Percentiles rank a stretch among this genome's conserved stretches.
phyloP scores from a whole-genome alignment of 2,888 invertebrate genomes.

The Mayetiola destructor region DNA sequence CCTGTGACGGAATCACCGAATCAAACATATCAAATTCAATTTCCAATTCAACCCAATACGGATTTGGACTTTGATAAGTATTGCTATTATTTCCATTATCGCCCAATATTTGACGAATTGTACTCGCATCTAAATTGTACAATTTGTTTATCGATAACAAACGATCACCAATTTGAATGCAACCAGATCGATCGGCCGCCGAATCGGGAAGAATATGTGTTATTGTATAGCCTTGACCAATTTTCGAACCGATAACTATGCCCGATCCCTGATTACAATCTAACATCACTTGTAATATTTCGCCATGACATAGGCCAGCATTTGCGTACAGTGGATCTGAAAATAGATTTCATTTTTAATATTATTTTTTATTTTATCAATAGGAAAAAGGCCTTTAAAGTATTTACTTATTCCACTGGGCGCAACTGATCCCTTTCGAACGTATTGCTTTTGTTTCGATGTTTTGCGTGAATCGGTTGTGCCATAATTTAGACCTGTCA shows the following conservation, averaged over 20 bases:
- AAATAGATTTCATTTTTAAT: slow-evolving; percentile 3
- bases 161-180: slow-evolving; percentile 65
- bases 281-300: slow-evolving; percentile 33
- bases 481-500: slow-evolving; percentile 25
- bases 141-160: slow-evolving; percentile 73
- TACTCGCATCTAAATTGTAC: slow-evolving; percentile 46
- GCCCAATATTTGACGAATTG: slow-evolving; percentile 38
- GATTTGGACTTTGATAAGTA: slow-evolving; percentile 29
- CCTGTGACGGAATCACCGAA: slow-evolving; percentile 77
- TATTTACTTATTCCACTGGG: slow-evolving; percentile 26
- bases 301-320: slow-evolving; percentile 32
- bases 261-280: slow-evolving; percentile 36
- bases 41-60: slow-evolving; percentile 58
- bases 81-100: slow-evolving; percentile 30
- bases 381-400: neutral
- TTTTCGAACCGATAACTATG: slow-evolving; percentile 29
- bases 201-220: slow-evolving; percentile 31
- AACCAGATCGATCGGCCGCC: slow-evolving; percentile 47
- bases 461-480: slow-evolving; percentile 40
- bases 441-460: slow-evolving; percentile 34
- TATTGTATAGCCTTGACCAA: slow-evolving; percentile 30
- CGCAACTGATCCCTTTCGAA: slow-evolving; percentile 37
- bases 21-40: slow-evolving; percentile 86
- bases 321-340: slow-evolving; percentile 21
- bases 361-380: neutral